Evolutionary conservation across 1,140 invertebrate genomes (phyloP), one percentile per base, ranked within the genome.

Genomic region (Cydia pomonella): DNA sequence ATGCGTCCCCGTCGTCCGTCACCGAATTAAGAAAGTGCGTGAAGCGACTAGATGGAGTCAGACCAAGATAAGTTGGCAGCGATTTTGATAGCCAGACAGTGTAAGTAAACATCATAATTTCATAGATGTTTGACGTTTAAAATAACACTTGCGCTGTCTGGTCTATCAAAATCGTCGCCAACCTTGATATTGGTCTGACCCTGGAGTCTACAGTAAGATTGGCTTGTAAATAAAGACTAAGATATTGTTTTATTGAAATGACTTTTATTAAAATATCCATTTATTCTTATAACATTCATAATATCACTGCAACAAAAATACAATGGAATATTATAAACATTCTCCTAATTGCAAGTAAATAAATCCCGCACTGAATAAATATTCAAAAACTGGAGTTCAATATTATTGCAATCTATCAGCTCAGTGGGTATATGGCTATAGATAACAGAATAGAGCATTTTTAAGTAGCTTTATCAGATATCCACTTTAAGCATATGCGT

Each of bases 231-330:
- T 86, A 85, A 84, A 92, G 91, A 90, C 86, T 79, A 74, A 41
- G 79, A 29, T 73, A 78, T 86, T 33, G 72, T 69, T 75, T 82
- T 91, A 91, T 91, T 92, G 91, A 92, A 91, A 92, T 91, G 89
- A 91, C 88, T 92, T 92, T 91, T 92, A 92, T 91, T 92, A 92
- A 92, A 92, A 92, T 92, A 92, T 92, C 88, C 90, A 92, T 92
- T 92, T 92, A 92, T 91, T 92, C 90, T 91, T 92, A 92, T 91
- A 92, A 92, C 89, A 92, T 90, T 89, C 89, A 91, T 90, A 92
- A 91, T 91, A 92, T 92, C 89, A 91, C 89, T 90, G 91, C 91
- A 92, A 91, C 87, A 88, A 90, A 90, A 92, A 90, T 92, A 92
- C 89, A 92, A 91, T 92, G 88, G 85, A 91, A 91, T 90, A 90